Conservation (phyloP, 2,113 vertebrate genomes). For the Etheostoma cragini region DNA sequence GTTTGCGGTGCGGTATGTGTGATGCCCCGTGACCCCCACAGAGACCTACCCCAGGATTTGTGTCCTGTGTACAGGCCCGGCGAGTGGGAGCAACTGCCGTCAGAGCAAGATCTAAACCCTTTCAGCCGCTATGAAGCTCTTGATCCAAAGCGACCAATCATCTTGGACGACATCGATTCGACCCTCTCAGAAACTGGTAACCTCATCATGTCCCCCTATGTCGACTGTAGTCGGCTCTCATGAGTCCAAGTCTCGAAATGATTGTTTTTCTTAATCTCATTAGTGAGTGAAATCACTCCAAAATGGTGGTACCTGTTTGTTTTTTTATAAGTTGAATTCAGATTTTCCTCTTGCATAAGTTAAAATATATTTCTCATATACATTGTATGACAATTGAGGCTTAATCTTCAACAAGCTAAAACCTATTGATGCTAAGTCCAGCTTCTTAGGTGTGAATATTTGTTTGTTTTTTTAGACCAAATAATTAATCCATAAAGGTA, state of each 20-base stretch:
- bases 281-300: background rate
- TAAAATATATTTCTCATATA: background rate
- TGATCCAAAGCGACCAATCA: slow-evolving; percentile 85
- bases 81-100: slow-evolving; percentile 97
- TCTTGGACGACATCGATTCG: slow-evolving; percentile 79
- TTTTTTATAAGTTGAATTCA: background rate
- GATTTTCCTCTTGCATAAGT: background rate
- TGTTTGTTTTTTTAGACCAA: too few relatives aligned
- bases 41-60: slow-evolving; percentile 99
- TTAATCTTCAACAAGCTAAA: background rate
- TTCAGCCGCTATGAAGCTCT: slow-evolving; percentile 96
- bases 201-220: background rate
- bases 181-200: slow-evolving; percentile 72
- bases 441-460: background rate
- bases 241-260: background rate
- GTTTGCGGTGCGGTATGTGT: slow-evolving; percentile 59
- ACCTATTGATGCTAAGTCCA: background rate
- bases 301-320: background rate
- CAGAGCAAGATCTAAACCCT: slow-evolving; percentile 94
- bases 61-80: slow-evolving; percentile 99
- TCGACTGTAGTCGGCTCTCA: background rate
- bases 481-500: background rate
- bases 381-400: background rate
- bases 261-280: background rate
- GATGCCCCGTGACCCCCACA: slow-evolving; percentile 86